Evolutionary conservation across 2,113 vertebrate species (phyloP), one percentile per base, ranked within the genome.

Genomic region (Microtus oregoni): DNA sequence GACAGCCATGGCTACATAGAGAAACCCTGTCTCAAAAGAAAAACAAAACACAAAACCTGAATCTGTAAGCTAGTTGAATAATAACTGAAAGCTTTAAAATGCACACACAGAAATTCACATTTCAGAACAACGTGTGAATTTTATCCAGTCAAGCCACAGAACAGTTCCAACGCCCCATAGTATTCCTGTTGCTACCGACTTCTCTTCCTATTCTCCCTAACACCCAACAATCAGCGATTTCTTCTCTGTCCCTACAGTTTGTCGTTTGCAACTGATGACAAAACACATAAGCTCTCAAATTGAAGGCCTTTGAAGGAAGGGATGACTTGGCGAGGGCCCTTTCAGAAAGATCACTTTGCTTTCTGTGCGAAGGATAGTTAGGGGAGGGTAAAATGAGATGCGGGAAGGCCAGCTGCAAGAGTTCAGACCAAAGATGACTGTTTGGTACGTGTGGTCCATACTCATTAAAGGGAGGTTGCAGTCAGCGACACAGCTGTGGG

Each of bases 401-500:
- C 67, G 44, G 73, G 68, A 85, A 93, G 24, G 86, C 67, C 73
- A 94, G 50, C 85, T 95, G 65, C 35, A 87, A 78, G 77, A 94
- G 38, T 94, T 97, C 67, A 91, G 94, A 86, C 47, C n/a, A 87
- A 75, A 86, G 55, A 90, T 32, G 58, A 91, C 24, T 68, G n/a
- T n/a, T n/a, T n/a, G 83, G 83, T 63, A 89, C 30, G 44, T 90
- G n/a, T 90, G 79, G 38, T 76, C 68, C n/a, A 85, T 65, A 94
- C 50, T 96, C 76, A 96, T 95, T 90, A 92, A 79, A 93, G 78
- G 85, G 70, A 81, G 87, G 35, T 76, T 95, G 26, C 91, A 92
- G 70, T 95, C 96, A 95, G 75, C 78, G 63, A 86, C 89, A 89
- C 52, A 90, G 55, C 61, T 96, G 61, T 95, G 90, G 63, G 61